Evolutionary conservation across 2,113 vertebrate genomes (phyloP).

Genomic region (Ivindomyrus marchei): DNA sequence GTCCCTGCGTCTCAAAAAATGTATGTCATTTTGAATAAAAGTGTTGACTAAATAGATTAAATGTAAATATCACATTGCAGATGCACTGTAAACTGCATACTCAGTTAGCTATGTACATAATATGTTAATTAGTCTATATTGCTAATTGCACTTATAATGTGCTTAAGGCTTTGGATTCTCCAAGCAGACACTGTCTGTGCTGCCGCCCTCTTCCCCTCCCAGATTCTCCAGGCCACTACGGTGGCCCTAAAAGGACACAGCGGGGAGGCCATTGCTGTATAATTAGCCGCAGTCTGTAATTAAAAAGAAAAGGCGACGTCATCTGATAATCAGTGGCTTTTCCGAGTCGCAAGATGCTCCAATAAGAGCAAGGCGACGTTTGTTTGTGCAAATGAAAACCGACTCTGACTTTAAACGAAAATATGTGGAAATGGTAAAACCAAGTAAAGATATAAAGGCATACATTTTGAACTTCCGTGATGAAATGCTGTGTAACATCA

Average conservation of each 20-base stretch:
- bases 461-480: neutral
- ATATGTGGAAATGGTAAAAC: neutral
- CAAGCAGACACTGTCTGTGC: neutral
- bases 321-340: neutral
- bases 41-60: neutral
- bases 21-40: neutral
- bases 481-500: slow-evolving; percentile 4
- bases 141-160: neutral
- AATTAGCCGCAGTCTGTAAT: neutral
- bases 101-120: neutral
- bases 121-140: neutral
- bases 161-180: neutral
- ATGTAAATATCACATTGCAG: neutral
- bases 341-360: neutral
- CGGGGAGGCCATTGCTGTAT: neutral
- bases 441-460: neutral
- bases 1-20: neutral
- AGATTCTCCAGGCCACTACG: neutral
- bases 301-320: neutral
- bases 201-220: neutral
- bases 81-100: neutral
- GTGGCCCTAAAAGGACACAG: neutral
- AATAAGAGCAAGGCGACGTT: neutral
- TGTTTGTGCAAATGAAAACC: neutral
- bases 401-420: neutral